Conservation (phyloP, 2,113 vertebrate species). For the Falco punctatus region DNA sequence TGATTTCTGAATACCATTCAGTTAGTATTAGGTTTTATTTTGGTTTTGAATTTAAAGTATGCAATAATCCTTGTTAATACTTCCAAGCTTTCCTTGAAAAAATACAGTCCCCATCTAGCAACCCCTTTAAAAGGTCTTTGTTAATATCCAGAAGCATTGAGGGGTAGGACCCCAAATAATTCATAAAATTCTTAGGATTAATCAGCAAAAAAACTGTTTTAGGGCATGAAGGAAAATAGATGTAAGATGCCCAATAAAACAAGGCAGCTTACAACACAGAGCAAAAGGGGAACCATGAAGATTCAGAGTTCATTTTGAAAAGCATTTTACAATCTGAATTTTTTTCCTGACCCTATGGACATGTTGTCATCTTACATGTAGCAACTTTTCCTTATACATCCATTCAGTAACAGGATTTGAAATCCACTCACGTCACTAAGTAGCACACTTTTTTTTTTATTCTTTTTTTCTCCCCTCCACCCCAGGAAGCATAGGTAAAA, state of each 20-base stretch:
- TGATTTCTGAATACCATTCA: background rate
- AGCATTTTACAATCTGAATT: background rate
- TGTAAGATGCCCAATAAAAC: background rate
- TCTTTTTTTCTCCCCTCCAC: no score
- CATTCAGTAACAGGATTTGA: background rate
- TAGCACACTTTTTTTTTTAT: background rate
- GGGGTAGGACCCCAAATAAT: background rate
- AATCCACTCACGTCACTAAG: background rate
- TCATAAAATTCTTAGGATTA: background rate
- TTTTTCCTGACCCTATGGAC: background rate
- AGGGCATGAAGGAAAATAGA: background rate
- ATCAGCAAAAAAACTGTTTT: background rate
- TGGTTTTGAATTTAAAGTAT: background rate
- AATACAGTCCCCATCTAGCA: background rate
- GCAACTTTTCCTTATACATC: background rate
- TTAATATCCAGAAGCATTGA: background rate
- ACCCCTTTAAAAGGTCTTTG: background rate
- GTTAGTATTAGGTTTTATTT: background rate
- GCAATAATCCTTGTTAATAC: background rate
- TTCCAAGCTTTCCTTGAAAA: background rate
- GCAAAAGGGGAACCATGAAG: background rate
- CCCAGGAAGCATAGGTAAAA: background rate
- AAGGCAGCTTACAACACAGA: background rate
- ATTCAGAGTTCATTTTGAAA: background rate
- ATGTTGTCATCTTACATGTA: background rate